Evolutionary conservation across 2,797 vertebrate genomes (phyloP).

Genomic region (Amphiprion clarkii): DNA sequence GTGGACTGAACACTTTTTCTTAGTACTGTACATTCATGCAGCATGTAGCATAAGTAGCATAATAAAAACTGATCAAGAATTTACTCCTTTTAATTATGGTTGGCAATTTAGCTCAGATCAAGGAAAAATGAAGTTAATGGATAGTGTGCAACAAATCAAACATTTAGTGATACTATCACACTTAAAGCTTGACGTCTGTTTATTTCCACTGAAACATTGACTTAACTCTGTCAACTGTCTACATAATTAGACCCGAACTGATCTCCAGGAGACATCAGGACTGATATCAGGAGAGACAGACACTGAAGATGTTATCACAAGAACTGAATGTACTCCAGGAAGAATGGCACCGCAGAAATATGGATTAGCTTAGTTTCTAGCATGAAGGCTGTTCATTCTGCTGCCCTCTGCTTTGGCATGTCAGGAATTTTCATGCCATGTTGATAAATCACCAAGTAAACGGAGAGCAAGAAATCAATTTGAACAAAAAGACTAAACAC

Average conservation of each 20-base stretch:
- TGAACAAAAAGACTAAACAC: constrained; percentile 35
- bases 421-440: constrained; percentile 50
- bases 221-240: not conserved
- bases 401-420: constrained; percentile 42
- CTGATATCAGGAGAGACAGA: not conserved
- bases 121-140: too few relatives aligned
- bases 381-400: constrained; percentile 32
- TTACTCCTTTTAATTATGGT: too few relatives aligned
- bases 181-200: too few relatives aligned
- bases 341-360: constrained; percentile 19
- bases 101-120: too few relatives aligned
- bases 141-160: too few relatives aligned
- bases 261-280: not conserved
- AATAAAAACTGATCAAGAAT: too few relatives aligned
- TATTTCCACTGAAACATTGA: too few relatives aligned
- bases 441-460: constrained; percentile 50
- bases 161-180: too few relatives aligned
- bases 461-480: constrained; percentile 31
- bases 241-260: not conserved
- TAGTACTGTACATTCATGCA: too few relatives aligned
- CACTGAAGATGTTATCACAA: not conserved
- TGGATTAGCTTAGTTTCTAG: constrained; percentile 24
- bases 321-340: constrained; percentile 3
- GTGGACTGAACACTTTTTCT: too few relatives aligned
- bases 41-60: too few relatives aligned